Evolutionary conservation across 2,797 vertebrate genomes (phyloP).

Genomic region (Melanotaenia boesemani): DNA sequence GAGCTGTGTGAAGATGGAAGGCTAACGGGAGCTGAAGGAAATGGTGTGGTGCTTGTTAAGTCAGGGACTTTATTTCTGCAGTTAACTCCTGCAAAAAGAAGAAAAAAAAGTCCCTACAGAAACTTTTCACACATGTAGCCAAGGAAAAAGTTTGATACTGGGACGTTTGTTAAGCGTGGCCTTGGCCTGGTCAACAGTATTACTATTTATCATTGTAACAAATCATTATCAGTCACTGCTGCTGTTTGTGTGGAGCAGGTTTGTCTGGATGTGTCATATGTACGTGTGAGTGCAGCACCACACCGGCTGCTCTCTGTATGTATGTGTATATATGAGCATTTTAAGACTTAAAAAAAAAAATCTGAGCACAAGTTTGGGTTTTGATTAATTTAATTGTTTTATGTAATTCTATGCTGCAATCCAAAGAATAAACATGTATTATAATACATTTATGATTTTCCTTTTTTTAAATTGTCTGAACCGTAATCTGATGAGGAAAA

Average conservation of each 20-base stretch:
- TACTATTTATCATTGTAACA: constrained; percentile 38
- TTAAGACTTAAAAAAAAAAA: constrained; percentile 73
- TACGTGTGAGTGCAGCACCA: constrained; percentile 52
- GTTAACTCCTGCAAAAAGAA: constrained; percentile 26
- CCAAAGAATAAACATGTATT: constrained; percentile 94
- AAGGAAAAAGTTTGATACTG: constrained; percentile 11
- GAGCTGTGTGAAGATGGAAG: constrained; percentile 11
- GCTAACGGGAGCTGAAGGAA: constrained; percentile 9
- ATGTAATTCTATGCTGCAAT: constrained; percentile 89
- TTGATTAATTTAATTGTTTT: constrained; percentile 84
- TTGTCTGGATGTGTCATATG: constrained; percentile 50
- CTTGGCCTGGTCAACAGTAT: constrained; percentile 56
- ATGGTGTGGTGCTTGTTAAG: constrained; percentile 51
- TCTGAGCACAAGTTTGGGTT: constrained; percentile 84
- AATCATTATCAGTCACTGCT: constrained; percentile 53
- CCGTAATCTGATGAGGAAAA: constrained; percentile 37
- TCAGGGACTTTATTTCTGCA: constrained; percentile 24
- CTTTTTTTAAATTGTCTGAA: constrained; percentile 80
- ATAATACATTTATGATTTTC: constrained; percentile 86
- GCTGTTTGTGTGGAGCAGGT: constrained; percentile 55
- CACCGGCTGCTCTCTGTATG: constrained; percentile 46
- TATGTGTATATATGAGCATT: constrained; percentile 63
- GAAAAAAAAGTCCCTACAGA: constrained; percentile 14
- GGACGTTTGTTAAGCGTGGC: constrained; percentile 17
- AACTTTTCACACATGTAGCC: constrained; percentile 25